These are phyloP conservation scores for Drosophila aldrichi DNA, from an alignment of 2,888 invertebrate species.

Conservation along the genomic window DNA sequence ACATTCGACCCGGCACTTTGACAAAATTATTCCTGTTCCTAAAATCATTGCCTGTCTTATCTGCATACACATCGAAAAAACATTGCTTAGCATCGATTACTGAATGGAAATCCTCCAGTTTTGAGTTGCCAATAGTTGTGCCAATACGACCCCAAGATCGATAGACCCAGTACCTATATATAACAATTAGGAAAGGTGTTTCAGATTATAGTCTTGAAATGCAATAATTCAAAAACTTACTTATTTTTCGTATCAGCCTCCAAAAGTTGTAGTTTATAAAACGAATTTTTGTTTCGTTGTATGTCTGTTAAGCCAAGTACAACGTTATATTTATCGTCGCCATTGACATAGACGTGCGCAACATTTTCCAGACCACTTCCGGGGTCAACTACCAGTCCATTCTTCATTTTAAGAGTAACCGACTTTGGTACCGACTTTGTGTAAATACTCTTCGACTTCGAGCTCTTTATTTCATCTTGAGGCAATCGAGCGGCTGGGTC, in stretches of 20 bases:
- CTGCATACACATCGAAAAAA: conserved; percentile 89
- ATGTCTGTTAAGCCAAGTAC: conserved; percentile 95
- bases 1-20: conserved; percentile 88
- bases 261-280: conserved; percentile 96
- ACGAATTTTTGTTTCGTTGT: conserved; percentile 95
- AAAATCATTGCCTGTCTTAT: conserved; percentile 95
- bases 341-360: conserved; percentile 91
- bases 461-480: conserved; percentile 87
- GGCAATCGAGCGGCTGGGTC: conserved; percentile 86
- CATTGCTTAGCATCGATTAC: conserved; percentile 87
- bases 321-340: conserved; percentile 88
- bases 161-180: conserved; percentile 90
- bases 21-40: conserved; percentile 88
- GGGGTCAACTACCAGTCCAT: conserved; percentile 96
- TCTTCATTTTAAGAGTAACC: conserved; percentile 90
- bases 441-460: conserved; percentile 88
- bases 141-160: conserved; percentile 99
- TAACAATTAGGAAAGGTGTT: background rate
- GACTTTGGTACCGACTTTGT: conserved; percentile 87
- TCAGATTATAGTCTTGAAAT: too few relatives aligned
- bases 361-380: conserved; percentile 92
- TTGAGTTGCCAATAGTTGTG: conserved; percentile 93
- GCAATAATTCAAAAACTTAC: conserved; percentile 84
- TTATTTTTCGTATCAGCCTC: conserved; percentile 89
- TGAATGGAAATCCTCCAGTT: conserved; percentile 86